A percentile compares a stretch with the other conserved stretches of the same genome.
These are phyloP conservation scores for Menidia beryllina DNA, from an alignment of 2,113 vertebrate genomes.

Conservation along the genomic window DNA sequence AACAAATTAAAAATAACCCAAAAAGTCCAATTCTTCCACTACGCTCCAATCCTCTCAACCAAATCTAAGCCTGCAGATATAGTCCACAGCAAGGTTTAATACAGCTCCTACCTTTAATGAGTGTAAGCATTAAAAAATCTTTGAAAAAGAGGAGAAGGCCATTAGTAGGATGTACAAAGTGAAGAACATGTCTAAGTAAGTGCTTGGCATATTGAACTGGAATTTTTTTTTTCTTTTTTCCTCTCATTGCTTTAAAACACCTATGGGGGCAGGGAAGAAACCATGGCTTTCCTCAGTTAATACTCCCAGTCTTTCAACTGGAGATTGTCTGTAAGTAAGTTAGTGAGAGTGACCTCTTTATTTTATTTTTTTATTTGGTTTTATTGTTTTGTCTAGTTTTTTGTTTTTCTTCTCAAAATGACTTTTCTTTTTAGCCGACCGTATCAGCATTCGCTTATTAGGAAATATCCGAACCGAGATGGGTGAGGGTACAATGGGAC, in stretches of 20 bases:
- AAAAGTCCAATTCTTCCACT: slow-evolving; percentile 58
- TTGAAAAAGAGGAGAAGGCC: slow-evolving; percentile 72
- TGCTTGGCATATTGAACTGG: slow-evolving; percentile 66
- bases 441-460: slow-evolving; percentile 77
- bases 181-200: slow-evolving; percentile 63
- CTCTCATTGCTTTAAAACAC: slow-evolving; percentile 60
- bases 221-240: slow-evolving; percentile 27
- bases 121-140: slow-evolving; percentile 56
- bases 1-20: too few relatives aligned
- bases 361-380: slow-evolving; percentile 7
- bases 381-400: neutral
- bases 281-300: slow-evolving; percentile 70
- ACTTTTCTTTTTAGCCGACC: slow-evolving; percentile 63
- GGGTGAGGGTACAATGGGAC: slow-evolving; percentile 82
- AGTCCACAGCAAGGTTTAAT: slow-evolving; percentile 52
- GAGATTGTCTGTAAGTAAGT: slow-evolving; percentile 85
- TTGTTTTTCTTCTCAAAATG: neutral
- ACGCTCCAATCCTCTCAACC: slow-evolving; percentile 46
- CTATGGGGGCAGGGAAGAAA: slow-evolving; percentile 29
- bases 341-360: slow-evolving; percentile 68
- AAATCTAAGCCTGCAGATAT: slow-evolving; percentile 24
- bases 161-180: slow-evolving; percentile 76
- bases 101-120: slow-evolving; percentile 57
- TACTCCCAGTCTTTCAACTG: slow-evolving; percentile 67
- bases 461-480: slow-evolving; percentile 75